Evolutionary conservation across 92 coral and sea anemone species (phyloP).

Genomic region (Epizoanthus stellaris): DNA sequence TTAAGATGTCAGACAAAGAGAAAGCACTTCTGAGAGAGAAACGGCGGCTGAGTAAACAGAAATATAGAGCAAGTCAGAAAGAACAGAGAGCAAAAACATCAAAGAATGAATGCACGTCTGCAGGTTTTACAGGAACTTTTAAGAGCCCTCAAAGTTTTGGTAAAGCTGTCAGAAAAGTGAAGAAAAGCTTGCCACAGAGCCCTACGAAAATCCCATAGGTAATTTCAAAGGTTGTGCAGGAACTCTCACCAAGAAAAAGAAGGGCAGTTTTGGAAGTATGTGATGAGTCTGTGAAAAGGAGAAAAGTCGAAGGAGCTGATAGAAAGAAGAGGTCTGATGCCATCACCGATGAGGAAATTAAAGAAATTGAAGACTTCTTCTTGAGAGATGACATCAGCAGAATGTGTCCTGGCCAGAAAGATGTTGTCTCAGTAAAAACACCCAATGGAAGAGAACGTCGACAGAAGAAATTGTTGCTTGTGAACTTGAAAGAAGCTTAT

Average conservation of each 20-base stretch:
- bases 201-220: conserved; percentile 37
- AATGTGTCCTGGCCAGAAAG: conserved; percentile 67
- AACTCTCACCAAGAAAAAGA: conserved; percentile 50
- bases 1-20: conserved; percentile 19
- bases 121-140: not conserved
- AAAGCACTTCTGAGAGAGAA: not conserved
- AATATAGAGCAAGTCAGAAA: conserved; percentile 40
- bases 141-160: conserved; percentile 53
- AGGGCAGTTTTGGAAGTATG: conserved; percentile 50
- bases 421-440: conserved; percentile 40
- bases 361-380: conserved; percentile 49
- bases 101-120: conserved; percentile 10
- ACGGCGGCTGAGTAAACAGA: conserved; percentile 20
- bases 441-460: conserved; percentile 50
- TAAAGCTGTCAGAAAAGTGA: conserved; percentile 44
- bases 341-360: conserved; percentile 28
- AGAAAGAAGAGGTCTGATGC: conserved; percentile 69
- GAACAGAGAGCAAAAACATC: conserved; percentile 15
- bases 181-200: conserved; percentile 47
- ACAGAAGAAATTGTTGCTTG: conserved; percentile 63
- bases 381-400: conserved; percentile 43
- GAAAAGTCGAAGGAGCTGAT: conserved; percentile 44
- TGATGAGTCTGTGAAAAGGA: conserved; percentile 44
- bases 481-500: conserved; percentile 60
- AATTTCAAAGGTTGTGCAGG: conserved; percentile 48